Evolutionary conservation across 2,113 vertebrate genomes (phyloP).

Genomic region (Chauna torquata): DNA sequence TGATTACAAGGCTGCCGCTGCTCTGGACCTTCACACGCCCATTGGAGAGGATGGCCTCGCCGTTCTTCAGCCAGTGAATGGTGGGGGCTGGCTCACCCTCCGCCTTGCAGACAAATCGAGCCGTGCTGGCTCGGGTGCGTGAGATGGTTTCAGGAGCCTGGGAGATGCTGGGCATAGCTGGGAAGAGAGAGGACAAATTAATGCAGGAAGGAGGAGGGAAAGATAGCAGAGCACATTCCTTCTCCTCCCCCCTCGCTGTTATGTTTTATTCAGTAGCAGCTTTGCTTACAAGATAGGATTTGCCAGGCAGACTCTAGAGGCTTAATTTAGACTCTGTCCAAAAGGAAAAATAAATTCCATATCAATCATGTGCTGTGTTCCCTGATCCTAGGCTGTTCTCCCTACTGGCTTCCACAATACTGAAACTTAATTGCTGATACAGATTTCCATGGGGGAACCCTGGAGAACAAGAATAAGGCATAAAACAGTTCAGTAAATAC

Average conservation of each 20-base stretch:
- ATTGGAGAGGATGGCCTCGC: conserved; percentile 82
- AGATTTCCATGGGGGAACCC: conserved; percentile 39
- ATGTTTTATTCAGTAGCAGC: conserved; percentile 67
- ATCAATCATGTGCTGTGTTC: conserved; percentile 36
- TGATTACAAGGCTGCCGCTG: conserved; percentile 91
- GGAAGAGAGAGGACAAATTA: conserved; percentile 1
- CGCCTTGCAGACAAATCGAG: conserved; percentile 93
- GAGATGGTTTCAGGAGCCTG: conserved; percentile 92
- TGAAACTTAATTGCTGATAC: conserved; percentile 48
- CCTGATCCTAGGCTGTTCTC: conserved; percentile 56
- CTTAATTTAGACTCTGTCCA: conserved; percentile 66
- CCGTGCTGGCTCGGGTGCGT: conserved; percentile 91
- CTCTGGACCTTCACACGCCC: conserved; percentile 91
- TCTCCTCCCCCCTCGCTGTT: conserved; percentile 8
- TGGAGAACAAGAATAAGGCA: conserved; percentile 17
- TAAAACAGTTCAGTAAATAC: neutral
- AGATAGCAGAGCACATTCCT: conserved; percentile 45
- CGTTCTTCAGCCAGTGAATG: conserved; percentile 92
- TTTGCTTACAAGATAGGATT: conserved; percentile 63
- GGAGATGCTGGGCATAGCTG: conserved; percentile 91
- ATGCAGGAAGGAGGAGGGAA: conserved; percentile 22
- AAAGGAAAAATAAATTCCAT: conserved; percentile 68
- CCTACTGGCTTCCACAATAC: conserved; percentile 17
- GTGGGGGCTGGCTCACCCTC: conserved; percentile 87
- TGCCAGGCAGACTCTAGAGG: conserved; percentile 63